Evolutionary conservation across 2,888 invertebrate genomes (phyloP), one percentile per base, ranked within the genome.

Genomic region (Eupithecia insigniata): DNA sequence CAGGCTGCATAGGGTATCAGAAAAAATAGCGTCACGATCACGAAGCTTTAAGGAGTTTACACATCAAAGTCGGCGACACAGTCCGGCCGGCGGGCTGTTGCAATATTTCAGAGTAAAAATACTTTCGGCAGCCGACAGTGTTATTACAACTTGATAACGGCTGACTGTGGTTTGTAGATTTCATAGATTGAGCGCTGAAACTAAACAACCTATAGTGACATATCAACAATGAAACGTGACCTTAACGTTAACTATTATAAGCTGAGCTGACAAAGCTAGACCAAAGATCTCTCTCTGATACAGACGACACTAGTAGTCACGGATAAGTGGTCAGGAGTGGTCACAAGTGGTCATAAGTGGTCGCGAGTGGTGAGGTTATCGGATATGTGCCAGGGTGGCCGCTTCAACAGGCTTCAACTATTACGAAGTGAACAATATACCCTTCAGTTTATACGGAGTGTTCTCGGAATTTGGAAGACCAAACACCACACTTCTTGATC

Each of bases 321-420:
- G 22, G 51, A 22, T 46, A 32, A 60, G 60, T 12, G 55, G 55
- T 30, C 60, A 60, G 10, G 2, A 32, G 60, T 32, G 61, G 32
- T 32, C 61, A 34, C 61, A 60, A 61, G 61, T 32, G 32, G 61
- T 32, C 32, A 18, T 8, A 36, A 26, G 36, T 26, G 22, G 36
- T 14, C 14, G 14, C 10, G 5, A 22, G 62, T n/a, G 8, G 32
- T 32, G 12, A 64, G 16, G 64, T 36, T n/a, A 64, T 36, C n/a
- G 34, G 62, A 64, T 34, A 64, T 36, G 64, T 64, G 64, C 36
- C 0, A 6, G 34, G 39, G 64, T 36, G 64, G 64, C 26, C 16
- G 26, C 14, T 39, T 26, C 22, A 12, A 22, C 2, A 14, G 26
- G 22, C 22, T 36, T 26, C 34, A 64, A 64, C n/a, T 62, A 22